These are phyloP conservation scores for Monochamus saltuarius DNA, from an alignment of 1,140 invertebrate genomes.

Conservation along the genomic window DNA sequence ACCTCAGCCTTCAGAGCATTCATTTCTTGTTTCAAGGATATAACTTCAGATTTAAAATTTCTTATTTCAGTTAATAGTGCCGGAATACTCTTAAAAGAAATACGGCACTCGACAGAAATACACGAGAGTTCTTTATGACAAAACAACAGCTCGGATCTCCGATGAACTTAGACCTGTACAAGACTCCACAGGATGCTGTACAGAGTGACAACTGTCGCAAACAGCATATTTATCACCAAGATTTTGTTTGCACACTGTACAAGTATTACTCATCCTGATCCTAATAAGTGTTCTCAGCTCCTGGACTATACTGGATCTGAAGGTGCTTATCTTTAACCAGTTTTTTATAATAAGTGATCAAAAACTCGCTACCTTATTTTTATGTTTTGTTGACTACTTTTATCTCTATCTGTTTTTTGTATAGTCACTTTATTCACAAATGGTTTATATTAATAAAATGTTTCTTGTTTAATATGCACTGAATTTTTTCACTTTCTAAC, in stretches of 20 bases:
- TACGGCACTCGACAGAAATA: slow-evolving; percentile 12
- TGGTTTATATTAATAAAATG: slow-evolving; percentile 2
- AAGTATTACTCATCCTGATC: slow-evolving; percentile 13
- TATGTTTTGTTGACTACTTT: slow-evolving; percentile 1
- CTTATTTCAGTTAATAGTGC: no score
- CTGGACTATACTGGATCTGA: slow-evolving; percentile 10
- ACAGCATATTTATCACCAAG: slow-evolving; percentile 8
- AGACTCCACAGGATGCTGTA: slow-evolving; percentile 9
- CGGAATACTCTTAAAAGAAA: slow-evolving; percentile 12
- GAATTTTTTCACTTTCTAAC: slow-evolving; percentile 4
- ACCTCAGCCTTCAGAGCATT: slow-evolving; percentile 6
- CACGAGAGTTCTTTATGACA: slow-evolving; percentile 1
- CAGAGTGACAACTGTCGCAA: slow-evolving; percentile 14
- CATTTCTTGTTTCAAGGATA: slow-evolving; percentile 13
- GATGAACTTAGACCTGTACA: slow-evolving; percentile 13
- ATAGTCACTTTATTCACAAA: slow-evolving; percentile 2
- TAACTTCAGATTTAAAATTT: slow-evolving; percentile 11
- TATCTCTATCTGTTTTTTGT: background rate
- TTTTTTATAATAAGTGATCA: slow-evolving; percentile 11
- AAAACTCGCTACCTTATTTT: background rate
- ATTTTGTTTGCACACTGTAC: slow-evolving; percentile 13
- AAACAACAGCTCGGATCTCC: slow-evolving; percentile 10
- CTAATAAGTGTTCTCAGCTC: slow-evolving; percentile 6
- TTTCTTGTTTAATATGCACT: background rate
- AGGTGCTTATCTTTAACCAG: slow-evolving; percentile 1